phyloP scores from a whole-genome alignment of 2,113 vertebrate species.

The Oplegnathus fasciatus region DNA sequence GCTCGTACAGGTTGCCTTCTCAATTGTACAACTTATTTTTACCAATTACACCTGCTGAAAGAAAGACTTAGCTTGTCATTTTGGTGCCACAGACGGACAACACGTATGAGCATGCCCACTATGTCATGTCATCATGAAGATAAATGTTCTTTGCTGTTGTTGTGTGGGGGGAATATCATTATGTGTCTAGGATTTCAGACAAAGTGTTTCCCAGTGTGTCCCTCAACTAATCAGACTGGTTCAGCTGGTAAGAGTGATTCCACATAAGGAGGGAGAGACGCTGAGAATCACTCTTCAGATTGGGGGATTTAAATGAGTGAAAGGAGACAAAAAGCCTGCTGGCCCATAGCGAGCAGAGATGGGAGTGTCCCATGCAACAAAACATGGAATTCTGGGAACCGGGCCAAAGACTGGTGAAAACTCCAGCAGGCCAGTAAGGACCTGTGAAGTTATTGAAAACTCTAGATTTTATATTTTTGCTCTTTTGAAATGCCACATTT shows the following conservation, averaged over 20 bases:
- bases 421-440: constrained; percentile 34
- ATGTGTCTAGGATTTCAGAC: constrained; percentile 25
- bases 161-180: constrained; percentile 18
- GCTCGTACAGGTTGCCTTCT: background rate
- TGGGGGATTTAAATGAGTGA: constrained; percentile 53
- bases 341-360: constrained; percentile 41
- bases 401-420: constrained; percentile 57
- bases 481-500: background rate
- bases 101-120: constrained; percentile 7
- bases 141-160: constrained; percentile 13
- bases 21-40: background rate
- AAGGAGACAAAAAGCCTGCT: constrained; percentile 50
- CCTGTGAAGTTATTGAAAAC: constrained; percentile 30
- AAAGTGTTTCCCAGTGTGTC: background rate
- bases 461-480: background rate
- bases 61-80: constrained; percentile 4
- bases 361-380: constrained; percentile 63
- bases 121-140: constrained; percentile 18
- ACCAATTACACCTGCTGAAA: constrained; percentile 31
- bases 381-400: constrained; percentile 65
- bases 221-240: constrained; percentile 43
- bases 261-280: constrained; percentile 24
- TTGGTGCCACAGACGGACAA: background rate
- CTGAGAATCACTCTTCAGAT: constrained; percentile 21
- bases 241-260: constrained; percentile 13